Conservation (phyloP, 2,888 invertebrate genomes). For the Stomorhina lunata region DNA sequence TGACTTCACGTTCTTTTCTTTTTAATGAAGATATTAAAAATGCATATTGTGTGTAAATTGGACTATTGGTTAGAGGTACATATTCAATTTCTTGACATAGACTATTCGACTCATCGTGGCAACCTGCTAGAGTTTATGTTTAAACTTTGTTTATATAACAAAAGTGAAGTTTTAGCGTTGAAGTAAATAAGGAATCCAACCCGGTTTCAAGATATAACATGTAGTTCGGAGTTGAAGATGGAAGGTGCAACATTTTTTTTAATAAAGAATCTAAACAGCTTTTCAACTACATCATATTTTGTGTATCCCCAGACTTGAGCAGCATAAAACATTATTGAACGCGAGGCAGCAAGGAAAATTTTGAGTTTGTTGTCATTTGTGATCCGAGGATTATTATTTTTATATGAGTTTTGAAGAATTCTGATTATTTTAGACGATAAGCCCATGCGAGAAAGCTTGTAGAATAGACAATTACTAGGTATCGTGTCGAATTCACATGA, state of each 20-base stretch:
- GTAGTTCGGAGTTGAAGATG: neutral
- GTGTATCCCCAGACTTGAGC: neutral
- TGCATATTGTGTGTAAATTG: too few species aligned
- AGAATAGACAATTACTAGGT: too few species aligned
- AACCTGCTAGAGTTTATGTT: neutral
- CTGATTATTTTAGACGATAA: too few species aligned
- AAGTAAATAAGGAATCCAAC: neutral
- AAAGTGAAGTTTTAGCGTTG: neutral
- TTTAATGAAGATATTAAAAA: too few species aligned
- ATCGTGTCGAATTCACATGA: too few species aligned
- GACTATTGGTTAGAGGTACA: too few species aligned
- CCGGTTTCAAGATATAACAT: neutral
- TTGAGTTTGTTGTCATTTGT: neutral
- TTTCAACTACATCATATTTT: neutral
- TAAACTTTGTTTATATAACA: neutral
- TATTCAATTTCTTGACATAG: too few species aligned
- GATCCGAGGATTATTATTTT: neutral
- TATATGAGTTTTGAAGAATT: too few species aligned
- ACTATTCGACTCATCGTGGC: too few species aligned
- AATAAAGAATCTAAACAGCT: neutral
- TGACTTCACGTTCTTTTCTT: too few species aligned
- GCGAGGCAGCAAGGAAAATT: neutral
- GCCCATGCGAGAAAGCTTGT: too few species aligned
- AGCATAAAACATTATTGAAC: neutral
- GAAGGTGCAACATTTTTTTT: neutral